These are phyloP conservation scores for Agelaius phoeniceus DNA, from an alignment of 2,113 vertebrate species.

Conservation along the genomic window DNA sequence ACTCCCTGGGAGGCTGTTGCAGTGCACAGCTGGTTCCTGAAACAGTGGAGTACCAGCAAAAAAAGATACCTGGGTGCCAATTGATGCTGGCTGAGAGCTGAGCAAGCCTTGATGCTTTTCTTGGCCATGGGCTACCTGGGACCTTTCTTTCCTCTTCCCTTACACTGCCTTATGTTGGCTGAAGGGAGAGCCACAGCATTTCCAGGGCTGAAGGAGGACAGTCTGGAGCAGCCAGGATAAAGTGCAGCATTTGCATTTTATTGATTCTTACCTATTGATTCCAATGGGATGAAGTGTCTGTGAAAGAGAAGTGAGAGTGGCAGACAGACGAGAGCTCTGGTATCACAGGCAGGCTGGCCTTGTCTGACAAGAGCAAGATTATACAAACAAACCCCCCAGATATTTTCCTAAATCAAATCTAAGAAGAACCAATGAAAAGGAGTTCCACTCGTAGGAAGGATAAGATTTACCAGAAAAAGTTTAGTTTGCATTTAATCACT, in stretches of 20 bases:
- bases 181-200: neutral
- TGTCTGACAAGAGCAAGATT: neutral
- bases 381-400: neutral
- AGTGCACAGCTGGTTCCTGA: neutral
- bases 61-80: accelerated
- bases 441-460: neutral
- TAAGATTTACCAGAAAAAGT: neutral
- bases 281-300: constrained; percentile 61
- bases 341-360: neutral
- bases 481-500: neutral
- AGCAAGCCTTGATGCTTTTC: neutral
- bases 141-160: neutral
- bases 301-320: constrained; percentile 40
- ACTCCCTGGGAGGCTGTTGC: neutral
- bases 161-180: neutral
- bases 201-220: constrained; percentile 12
- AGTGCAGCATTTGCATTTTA: constrained; percentile 71
- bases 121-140: accelerated
- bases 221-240: constrained; percentile 43
- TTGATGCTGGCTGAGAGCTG: neutral
- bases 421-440: neutral
- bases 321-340: constrained; percentile 5
- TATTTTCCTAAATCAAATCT: neutral
- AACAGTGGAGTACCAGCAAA: neutral
- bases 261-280: constrained; percentile 74